Evolutionary conservation across 2,888 invertebrate genomes (phyloP).

Genomic region (Tipula helvola): DNA sequence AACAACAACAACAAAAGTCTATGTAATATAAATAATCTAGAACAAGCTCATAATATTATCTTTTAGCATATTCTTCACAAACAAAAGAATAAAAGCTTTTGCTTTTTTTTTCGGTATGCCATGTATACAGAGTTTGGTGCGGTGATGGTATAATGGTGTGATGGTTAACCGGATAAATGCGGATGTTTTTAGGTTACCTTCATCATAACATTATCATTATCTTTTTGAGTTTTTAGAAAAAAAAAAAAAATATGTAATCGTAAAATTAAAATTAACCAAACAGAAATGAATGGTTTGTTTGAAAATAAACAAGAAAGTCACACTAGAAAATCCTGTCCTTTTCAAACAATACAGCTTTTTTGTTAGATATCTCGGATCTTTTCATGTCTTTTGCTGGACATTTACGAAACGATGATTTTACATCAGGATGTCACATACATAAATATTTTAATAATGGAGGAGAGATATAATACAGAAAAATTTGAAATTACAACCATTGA

Average conservation of each 20-base stretch:
- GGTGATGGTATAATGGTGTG: background rate
- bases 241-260: background rate
- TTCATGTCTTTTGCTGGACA: background rate
- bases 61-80: background rate
- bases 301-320: background rate
- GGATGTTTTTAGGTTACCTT: background rate
- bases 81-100: background rate
- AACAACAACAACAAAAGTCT: background rate
- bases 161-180: constrained; percentile 4
- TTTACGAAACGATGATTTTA: background rate
- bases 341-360: background rate
- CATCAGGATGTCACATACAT: background rate
- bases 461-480: too few relatives aligned
- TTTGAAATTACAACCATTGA: too few relatives aligned
- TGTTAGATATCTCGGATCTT: background rate
- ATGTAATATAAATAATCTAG: background rate
- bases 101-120: background rate
- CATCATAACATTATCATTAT: constrained; percentile 4
- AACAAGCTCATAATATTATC: background rate
- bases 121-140: background rate
- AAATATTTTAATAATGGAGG: too few relatives aligned
- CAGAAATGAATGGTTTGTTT: constrained; percentile 4
- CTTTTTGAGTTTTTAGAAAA: background rate
- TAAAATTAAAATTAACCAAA: background rate
- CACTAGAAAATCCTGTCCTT: background rate